phyloP scores from a whole-genome alignment of 2,797 vertebrate genomes.

The Sebastiscus albofasciatus region DNA sequence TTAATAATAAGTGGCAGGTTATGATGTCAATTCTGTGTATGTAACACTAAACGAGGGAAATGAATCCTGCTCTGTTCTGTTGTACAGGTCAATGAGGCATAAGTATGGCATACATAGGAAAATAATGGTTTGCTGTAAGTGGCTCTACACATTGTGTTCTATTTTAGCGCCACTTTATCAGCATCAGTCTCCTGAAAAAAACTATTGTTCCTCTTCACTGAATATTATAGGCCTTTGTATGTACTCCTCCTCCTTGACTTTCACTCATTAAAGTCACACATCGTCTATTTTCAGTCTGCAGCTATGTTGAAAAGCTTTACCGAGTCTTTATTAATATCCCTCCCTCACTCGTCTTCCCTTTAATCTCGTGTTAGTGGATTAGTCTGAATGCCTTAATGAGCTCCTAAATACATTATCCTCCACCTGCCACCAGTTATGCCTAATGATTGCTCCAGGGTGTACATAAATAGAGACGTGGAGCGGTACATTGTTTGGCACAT shows the following conservation, averaged over 20 bases:
- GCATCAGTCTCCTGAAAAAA: not conserved
- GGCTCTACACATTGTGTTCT: not conserved
- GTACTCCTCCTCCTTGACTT: slow-evolving; percentile 9
- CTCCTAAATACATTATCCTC: slow-evolving; percentile 45
- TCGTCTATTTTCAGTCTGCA: slow-evolving; percentile 35
- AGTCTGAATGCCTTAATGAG: slow-evolving; percentile 53
- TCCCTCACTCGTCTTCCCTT: slow-evolving; percentile 25
- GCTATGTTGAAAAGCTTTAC: slow-evolving; percentile 36
- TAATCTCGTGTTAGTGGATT: slow-evolving; percentile 45
- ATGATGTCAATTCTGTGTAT: not conserved
- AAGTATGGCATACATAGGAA: not conserved
- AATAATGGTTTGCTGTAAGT: not conserved
- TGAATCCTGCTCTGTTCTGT: not conserved
- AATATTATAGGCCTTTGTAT: not conserved
- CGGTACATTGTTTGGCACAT: slow-evolving; percentile 43
- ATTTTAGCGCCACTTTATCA: slow-evolving; percentile 17
- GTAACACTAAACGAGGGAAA: not conserved
- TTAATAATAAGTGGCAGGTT: not conserved
- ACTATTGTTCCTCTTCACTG: slow-evolving; percentile 6
- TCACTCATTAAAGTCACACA: slow-evolving; percentile 37
- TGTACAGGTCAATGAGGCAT: not conserved
- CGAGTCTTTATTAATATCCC: slow-evolving; percentile 43
- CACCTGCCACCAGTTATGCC: slow-evolving; percentile 35
- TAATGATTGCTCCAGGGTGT: slow-evolving; percentile 38
- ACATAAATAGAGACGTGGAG: slow-evolving; percentile 43